Conservation (phyloP, 1,140 invertebrate species). For the Delia radicum region DNA sequence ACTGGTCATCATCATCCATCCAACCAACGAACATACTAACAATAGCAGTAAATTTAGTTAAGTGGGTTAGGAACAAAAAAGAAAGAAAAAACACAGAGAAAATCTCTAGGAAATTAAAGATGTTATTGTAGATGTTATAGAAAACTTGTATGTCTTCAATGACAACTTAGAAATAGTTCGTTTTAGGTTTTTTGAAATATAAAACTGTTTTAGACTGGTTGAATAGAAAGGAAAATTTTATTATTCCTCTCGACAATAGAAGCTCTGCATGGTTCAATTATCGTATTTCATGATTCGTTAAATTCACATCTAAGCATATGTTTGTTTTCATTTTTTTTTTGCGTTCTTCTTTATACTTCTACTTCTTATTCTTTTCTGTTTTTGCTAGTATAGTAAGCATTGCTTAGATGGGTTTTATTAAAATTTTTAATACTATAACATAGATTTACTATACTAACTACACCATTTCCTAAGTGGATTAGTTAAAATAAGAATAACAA, state of each 20-base stretch:
- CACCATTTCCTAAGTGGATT: not conserved
- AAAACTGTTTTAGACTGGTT: not conserved
- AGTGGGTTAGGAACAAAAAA: not conserved
- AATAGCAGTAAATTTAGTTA: not conserved
- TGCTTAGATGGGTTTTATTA: not conserved
- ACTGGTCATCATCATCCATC: not conserved
- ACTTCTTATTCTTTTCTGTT: not conserved
- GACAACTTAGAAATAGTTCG: not conserved
- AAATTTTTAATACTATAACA: not conserved
- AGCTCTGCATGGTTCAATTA: conserved; percentile 31
- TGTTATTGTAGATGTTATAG: not conserved
- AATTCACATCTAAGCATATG: conserved; percentile 24
- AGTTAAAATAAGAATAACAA: too few relatives aligned
- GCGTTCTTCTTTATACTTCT: not conserved
- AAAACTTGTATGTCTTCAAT: not conserved
- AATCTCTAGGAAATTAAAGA: too few relatives aligned
- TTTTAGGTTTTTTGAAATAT: not conserved
- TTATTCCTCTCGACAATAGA: conserved; percentile 30
- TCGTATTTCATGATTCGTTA: conserved; percentile 34
- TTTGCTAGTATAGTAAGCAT: not conserved
- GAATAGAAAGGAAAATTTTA: conserved; percentile 12
- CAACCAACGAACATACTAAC: not conserved
- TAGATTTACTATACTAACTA: not conserved
- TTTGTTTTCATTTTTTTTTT: not conserved
- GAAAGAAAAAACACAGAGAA: not conserved